Evolutionary conservation across 2,797 vertebrate species (phyloP).

Genomic region (Gymnothorax javanicus): DNA sequence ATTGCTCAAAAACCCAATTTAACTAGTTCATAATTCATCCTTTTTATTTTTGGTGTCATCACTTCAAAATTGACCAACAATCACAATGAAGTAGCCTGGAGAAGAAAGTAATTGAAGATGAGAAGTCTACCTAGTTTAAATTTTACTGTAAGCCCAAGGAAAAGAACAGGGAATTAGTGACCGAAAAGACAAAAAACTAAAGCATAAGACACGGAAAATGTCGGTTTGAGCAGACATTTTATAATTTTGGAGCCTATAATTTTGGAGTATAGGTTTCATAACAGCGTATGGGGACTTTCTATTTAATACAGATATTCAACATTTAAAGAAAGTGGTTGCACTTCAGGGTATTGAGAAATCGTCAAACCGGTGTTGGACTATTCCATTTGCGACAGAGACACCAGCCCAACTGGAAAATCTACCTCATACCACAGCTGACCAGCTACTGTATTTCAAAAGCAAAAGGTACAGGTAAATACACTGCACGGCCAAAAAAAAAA

Average conservation of each 20-base stretch:
- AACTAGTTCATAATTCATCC: too few species aligned
- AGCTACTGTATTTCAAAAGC: not conserved
- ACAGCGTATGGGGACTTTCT: not conserved
- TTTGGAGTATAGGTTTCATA: not conserved
- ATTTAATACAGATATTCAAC: not conserved
- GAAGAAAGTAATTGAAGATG: not conserved
- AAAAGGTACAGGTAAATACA: not conserved
- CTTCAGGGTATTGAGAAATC: constrained; percentile 4
- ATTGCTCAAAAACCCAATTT: not conserved
- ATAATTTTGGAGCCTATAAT: not conserved
- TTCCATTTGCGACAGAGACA: not conserved
- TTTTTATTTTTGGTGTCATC: not conserved
- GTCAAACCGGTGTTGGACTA: not conserved
- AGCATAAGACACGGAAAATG: not conserved
- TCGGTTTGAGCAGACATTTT: not conserved
- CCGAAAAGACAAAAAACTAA: not conserved
- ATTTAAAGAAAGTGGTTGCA: not conserved
- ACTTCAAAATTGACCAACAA: not conserved
- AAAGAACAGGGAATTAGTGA: not conserved
- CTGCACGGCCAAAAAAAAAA: too few species aligned
- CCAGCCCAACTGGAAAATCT: constrained; percentile 47
- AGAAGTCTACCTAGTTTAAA: too few species aligned
- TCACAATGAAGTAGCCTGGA: not conserved
- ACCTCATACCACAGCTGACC: constrained; percentile 1
- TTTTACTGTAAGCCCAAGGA: not conserved